A percentile compares a stretch with the other conserved stretches of the same genome.
phyloP scores from a whole-genome alignment of 2,797 vertebrate species.

The Enteromius fasciolatus region DNA sequence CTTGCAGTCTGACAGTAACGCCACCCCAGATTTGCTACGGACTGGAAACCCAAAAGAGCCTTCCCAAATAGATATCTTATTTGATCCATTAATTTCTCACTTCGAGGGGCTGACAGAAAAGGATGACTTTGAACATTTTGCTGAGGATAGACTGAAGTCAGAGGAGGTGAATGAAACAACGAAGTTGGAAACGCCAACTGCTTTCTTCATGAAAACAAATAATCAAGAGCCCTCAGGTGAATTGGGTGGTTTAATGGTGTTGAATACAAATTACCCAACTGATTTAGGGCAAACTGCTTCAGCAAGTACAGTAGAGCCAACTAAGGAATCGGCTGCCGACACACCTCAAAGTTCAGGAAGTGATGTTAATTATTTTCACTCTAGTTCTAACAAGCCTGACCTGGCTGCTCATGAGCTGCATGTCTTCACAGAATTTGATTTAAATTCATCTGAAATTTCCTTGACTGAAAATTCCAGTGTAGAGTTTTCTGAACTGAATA shows the following conservation, averaged over 20 bases:
- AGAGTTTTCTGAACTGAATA: conserved; percentile 54
- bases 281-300: conserved; percentile 30
- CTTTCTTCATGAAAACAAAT: conserved; percentile 12
- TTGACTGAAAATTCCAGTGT: conserved; percentile 44
- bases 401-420: not conserved
- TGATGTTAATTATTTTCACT: conserved; percentile 31
- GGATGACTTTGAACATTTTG: conserved; percentile 87
- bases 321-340: not conserved
- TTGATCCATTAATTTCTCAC: conserved; percentile 64
- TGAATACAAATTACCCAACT: not conserved
- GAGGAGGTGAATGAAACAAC: conserved; percentile 59
- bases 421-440: conserved; percentile 8
- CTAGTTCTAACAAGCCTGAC: conserved; percentile 38
- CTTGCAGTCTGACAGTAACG: conserved; percentile 56
- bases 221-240: not conserved
- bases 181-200: conserved; percentile 1
- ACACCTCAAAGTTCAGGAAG: conserved; percentile 36
- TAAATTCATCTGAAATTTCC: conserved; percentile 32
- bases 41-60: conserved; percentile 27
- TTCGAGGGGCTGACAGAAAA: conserved; percentile 61
- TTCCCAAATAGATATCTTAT: not conserved
- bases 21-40: not conserved
- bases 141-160: conserved; percentile 81
- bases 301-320: conserved; percentile 19
- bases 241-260: conserved; percentile 19